These are phyloP conservation scores for Sebastes hubbsi DNA, from an alignment of 2,797 vertebrate species.

Conservation along the genomic window DNA sequence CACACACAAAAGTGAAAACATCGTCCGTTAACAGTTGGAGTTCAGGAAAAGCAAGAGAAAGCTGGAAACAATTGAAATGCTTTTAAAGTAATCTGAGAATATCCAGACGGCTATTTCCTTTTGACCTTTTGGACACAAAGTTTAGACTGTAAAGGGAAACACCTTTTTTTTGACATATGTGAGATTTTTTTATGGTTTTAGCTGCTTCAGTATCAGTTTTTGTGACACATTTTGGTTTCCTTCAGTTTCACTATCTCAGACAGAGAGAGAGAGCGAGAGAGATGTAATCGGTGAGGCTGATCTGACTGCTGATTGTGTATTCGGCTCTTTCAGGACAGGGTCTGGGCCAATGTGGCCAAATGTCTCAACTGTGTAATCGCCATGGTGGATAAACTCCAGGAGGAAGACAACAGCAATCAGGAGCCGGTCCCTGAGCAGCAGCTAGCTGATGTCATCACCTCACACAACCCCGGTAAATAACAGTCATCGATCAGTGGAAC, in stretches of 20 bases:
- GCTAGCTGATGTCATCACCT: conserved; percentile 82
- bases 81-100: conserved; percentile 36
- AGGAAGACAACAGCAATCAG: conserved; percentile 79
- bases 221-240: not conserved
- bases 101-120: conserved; percentile 43
- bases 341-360: conserved; percentile 96
- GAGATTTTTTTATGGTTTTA: not conserved
- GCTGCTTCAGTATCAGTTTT: not conserved
- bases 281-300: conserved; percentile 6
- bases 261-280: not conserved
- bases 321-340: conserved; percentile 91
- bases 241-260: not conserved
- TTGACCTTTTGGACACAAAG: conserved; percentile 25
- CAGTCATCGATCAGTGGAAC: not conserved
- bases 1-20: conserved; percentile 8
- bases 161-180: not conserved
- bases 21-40: conserved; percentile 3
- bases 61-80: conserved; percentile 30
- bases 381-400: conserved; percentile 93
- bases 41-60: conserved; percentile 24
- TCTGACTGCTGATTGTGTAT: conserved; percentile 46
- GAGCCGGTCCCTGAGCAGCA: conserved; percentile 75
- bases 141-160: conserved; percentile 6
- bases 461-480: conserved; percentile 87
- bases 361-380: conserved; percentile 96